Base-by-base conservation (phyloP, 2,888 invertebrate species). In the Synanthedon andrenaeformis region DNA sequence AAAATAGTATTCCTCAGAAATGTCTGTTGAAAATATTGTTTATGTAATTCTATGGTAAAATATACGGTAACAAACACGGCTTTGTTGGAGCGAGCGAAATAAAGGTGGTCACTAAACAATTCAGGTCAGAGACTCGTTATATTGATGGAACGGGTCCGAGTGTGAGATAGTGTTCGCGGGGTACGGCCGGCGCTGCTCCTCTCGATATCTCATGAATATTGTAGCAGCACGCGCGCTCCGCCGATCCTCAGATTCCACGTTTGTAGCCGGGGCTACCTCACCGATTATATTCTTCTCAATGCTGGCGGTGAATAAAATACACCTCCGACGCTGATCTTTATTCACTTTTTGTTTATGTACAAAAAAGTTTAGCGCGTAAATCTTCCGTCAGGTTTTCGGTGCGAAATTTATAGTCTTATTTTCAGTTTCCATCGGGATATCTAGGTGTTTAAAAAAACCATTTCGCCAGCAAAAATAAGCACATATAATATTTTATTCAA, bases 191-290 rank as follows among this genome's bases (percentile, higher is more conserved):
- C 35, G 57, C 23, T 17, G 49, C 49, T 49, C 56, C 59, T 55
- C 62, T 62, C 63, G 62, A 61, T 63, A 59, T 63, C 73, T 81
- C 79, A 81, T 81, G 79, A 80, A 81, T 80, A 79, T 79, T 80
- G 74, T 68, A 79, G 65, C 63, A 75, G 70, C 74, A 69, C 71
- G 67, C 69, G 57, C 70, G 64, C 63, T 64, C 54, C 41, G 14
- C 17, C 70, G 66, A 74, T 71, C 70, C 70, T 74, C 72, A 76
- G 77, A 77, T 76, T 77, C 76, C 70, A 62, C 62, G 64, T 67
- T 63, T 67, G 67, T 71, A 69, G 66, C 69, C 68, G 63, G 59
- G 63, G 66, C 71, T 69, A 70, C 64, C 62, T 67, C 63, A 63
- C 62, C 66, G 66, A 66, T 69, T 71, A 69, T 70, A 69, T 69